Conservation (phyloP, 2,113 vertebrate species). For the Cheirogaleus medius region DNA sequence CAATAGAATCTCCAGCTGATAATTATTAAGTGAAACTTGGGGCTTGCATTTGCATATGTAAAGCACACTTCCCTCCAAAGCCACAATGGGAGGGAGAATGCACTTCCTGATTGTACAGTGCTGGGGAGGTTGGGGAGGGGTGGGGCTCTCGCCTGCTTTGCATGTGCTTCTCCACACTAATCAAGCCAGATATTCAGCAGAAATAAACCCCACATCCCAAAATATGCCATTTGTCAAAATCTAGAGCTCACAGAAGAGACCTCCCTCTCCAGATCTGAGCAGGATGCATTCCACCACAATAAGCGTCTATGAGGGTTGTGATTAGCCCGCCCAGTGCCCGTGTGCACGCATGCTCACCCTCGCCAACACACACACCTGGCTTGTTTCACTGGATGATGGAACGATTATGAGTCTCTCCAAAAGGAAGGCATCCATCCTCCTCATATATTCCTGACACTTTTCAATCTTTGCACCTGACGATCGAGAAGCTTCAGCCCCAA, state of each 20-base stretch:
- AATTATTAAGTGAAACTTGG: constrained; percentile 89
- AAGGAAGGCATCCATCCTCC: constrained; percentile 32
- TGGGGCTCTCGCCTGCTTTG: constrained; percentile 72
- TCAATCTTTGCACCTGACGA: constrained; percentile 71
- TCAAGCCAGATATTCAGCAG: constrained; percentile 79
- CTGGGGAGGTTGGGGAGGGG: constrained; percentile 64
- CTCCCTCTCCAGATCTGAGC: background rate
- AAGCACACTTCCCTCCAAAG: constrained; percentile 78
- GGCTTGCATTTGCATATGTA: constrained; percentile 85
- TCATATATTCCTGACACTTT: constrained; percentile 53
- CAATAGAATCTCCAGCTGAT: constrained; percentile 87
- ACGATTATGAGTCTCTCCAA: constrained; percentile 42
- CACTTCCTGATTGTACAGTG: constrained; percentile 80
- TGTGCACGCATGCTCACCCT: background rate
- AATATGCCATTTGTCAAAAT: constrained; percentile 47
- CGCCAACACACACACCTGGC: constrained; percentile 28
- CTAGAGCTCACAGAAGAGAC: constrained; percentile 27
- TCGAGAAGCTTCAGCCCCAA: constrained; percentile 63
- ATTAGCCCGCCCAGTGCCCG: background rate
- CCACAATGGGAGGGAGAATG: constrained; percentile 81
- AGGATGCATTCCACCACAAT: background rate
- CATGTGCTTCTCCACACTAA: constrained; percentile 75
- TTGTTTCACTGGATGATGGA: constrained; percentile 28
- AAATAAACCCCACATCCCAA: constrained; percentile 63
- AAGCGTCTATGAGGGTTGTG: background rate